Conservation (phyloP, 2,797 vertebrate genomes). For the Paratrypauchen microcephalus region DNA sequence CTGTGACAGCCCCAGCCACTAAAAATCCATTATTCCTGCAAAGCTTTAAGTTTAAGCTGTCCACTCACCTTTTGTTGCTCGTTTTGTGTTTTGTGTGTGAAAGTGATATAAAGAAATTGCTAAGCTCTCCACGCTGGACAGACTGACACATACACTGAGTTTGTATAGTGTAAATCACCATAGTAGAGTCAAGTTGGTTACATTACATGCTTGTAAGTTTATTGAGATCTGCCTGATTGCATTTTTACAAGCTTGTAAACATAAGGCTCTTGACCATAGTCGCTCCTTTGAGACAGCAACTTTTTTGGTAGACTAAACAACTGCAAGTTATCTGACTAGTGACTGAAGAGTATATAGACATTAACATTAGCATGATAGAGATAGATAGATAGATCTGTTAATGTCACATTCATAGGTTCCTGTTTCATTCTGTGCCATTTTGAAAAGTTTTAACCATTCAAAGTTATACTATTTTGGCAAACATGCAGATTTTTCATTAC, state of each 20-base stretch:
- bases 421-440: background rate
- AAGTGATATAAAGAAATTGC: slow-evolving; percentile 18
- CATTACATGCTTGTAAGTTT: slow-evolving; percentile 43
- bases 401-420: background rate
- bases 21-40: slow-evolving; percentile 46
- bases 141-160: slow-evolving; percentile 12
- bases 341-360: background rate
- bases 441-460: background rate
- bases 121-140: slow-evolving; percentile 1
- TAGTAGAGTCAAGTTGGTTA: slow-evolving; percentile 33
- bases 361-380: background rate
- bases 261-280: slow-evolving; percentile 27
- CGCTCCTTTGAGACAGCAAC: slow-evolving; percentile 15
- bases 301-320: slow-evolving; percentile 26
- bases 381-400: background rate
- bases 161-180: slow-evolving; percentile 24
- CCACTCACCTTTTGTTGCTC: slow-evolving; percentile 44
- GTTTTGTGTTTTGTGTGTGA: slow-evolving; percentile 25
- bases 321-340: background rate
- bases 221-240: slow-evolving; percentile 48
- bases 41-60: slow-evolving; percentile 36
- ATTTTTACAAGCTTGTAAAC: slow-evolving; percentile 54
- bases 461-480: background rate
- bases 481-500: background rate
- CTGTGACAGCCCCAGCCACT: slow-evolving; percentile 56